Evolutionary conservation across 2,113 vertebrate genomes (phyloP), one percentile per base, ranked within the genome.

Genomic region (Esox niger): DNA sequence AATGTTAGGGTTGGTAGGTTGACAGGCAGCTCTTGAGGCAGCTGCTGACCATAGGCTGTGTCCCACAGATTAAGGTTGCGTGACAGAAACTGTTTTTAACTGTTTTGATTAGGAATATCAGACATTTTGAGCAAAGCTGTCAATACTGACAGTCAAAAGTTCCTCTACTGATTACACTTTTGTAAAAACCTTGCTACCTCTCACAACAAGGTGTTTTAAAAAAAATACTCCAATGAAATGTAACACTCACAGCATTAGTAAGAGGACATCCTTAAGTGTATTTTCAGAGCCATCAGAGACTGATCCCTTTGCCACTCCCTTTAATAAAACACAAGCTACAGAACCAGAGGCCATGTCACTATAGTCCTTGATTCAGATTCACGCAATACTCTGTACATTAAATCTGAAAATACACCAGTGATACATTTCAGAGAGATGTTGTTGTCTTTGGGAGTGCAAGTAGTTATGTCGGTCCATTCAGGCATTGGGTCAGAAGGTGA

Each of bases 141-240:
- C 29, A 59, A 59, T 59, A 59, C 57, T 59, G 29, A 17, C 27
- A 29, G 17, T 9, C 27, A 49, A 47, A 67, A 4, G 35, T 58
- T 35, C 6, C 65, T 54, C 0, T 52, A 30, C 33, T 8, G n/a
- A n/a, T n/a, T 29, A 65, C 38, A 49, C 30, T 68, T n/a, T n/a
- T n/a, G n/a, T 63, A 59, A 68, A 73, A 72, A 73, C 27, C 43
- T 21, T 70, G 30, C 17, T 47, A 61, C 30, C 49, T 78, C 67
- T 73, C 64, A 79, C 84, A 89, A 86, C 82, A 66, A 79, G 77
- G 56, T 29, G 73, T 52, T 52, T 15, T n/a, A n/a, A n/a, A n/a
- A n/a, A 52, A 20, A 20, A 9, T 17, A 0, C 74, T 25, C 55
- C 33, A 66, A 67, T 68, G 46, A n/a, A n/a, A 52, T 52, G 20